Conservation (phyloP, 92 coral and sea anemone genomes). For the Phymanthus crucifer region DNA sequence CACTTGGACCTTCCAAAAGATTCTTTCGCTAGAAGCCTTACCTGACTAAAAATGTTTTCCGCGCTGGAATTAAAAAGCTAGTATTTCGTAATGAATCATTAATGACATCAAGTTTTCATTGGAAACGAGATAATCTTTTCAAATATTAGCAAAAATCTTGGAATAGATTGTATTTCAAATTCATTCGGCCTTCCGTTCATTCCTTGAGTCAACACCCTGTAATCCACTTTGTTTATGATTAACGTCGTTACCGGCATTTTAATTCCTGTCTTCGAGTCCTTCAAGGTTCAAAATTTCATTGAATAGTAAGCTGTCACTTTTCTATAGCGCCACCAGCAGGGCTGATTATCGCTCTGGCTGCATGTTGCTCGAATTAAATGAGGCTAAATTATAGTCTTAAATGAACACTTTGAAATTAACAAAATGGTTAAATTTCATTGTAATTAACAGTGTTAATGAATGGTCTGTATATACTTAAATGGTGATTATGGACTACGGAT, state of each 20-base stretch:
- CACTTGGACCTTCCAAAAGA: neutral
- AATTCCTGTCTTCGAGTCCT: neutral
- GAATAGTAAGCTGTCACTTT: neutral
- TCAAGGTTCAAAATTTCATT: neutral
- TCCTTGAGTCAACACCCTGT: neutral
- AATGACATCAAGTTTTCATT: neutral
- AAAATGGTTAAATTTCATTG: neutral
- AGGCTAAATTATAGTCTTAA: neutral
- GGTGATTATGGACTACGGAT: too few relatives aligned
- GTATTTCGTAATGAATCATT: neutral
- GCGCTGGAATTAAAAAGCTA: neutral
- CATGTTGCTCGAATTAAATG: neutral
- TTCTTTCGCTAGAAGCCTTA: neutral
- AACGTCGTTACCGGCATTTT: neutral
- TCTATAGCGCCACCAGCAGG: slow-evolving; percentile 1
- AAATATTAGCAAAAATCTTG: neutral
- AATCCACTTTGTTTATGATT: neutral
- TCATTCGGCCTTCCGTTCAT: neutral
- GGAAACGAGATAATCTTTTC: neutral
- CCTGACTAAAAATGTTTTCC: neutral
- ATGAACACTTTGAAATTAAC: neutral
- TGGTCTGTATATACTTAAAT: neutral
- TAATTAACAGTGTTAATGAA: neutral
- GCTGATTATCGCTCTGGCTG: neutral
- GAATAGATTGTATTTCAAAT: neutral